Evolutionary conservation across 2,888 invertebrate species (phyloP).

Genomic region (Invenusta paracnida): DNA sequence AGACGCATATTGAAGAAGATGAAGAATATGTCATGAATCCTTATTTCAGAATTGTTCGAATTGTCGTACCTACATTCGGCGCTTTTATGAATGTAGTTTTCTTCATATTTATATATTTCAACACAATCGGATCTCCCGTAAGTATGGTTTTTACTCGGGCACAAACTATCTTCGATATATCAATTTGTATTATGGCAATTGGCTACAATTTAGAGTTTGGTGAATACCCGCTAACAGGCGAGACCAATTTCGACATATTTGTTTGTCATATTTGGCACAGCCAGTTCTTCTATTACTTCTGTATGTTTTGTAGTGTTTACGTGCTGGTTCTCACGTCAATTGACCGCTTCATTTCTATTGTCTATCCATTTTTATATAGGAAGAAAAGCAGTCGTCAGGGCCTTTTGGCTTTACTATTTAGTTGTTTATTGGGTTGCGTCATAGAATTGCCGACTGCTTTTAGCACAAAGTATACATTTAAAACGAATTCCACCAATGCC

Average conservation of each 20-base stretch:
- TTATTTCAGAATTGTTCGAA: background rate
- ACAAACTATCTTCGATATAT: background rate
- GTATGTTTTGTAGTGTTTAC: background rate
- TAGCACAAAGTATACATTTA: background rate
- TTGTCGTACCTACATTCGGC: background rate
- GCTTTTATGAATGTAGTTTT: background rate
- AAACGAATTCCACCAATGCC: background rate
- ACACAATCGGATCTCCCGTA: background rate
- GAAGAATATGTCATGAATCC: background rate
- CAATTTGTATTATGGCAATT: background rate
- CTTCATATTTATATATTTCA: background rate
- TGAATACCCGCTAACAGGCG: background rate
- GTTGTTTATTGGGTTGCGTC: background rate
- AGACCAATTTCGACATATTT: background rate
- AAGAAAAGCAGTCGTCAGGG: background rate
- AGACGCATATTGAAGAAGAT: background rate
- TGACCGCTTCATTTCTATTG: background rate
- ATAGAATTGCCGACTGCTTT: background rate
- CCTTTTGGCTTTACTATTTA: background rate
- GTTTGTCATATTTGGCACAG: background rate
- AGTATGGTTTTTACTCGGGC: background rate
- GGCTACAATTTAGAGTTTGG: background rate
- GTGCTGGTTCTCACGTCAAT: background rate
- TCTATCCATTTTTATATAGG: background rate
- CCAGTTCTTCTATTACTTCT: background rate